Conservation (phyloP, 2,797 vertebrate species). For the Ctenosaura bakeri region DNA sequence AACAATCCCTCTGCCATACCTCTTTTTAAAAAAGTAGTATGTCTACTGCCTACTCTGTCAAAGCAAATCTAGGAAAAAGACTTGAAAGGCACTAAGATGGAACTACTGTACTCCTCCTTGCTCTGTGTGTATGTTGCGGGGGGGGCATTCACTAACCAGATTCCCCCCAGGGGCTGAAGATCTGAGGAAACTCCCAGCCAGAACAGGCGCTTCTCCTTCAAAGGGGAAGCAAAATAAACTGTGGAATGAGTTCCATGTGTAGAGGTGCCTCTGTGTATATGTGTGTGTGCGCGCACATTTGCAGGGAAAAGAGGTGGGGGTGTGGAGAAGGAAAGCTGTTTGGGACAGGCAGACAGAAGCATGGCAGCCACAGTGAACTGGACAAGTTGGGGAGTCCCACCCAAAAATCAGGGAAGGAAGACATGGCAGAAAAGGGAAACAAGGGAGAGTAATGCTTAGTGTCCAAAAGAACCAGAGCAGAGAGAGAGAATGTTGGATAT, state of each 20-base stretch:
- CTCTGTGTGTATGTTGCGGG: not conserved
- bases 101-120: not conserved
- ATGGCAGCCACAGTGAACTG: not conserved
- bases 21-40: not conserved
- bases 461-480: too few species aligned
- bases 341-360: not conserved
- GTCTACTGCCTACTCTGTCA: not conserved
- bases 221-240: slow-evolving; percentile 51
- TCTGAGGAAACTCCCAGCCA: slow-evolving; percentile 38
- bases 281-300: too few species aligned
- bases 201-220: slow-evolving; percentile 43
- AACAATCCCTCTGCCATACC: not conserved
- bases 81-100: not conserved
- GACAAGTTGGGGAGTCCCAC: not conserved
- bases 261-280: not conserved
- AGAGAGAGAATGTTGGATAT: not conserved
- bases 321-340: not conserved
- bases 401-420: not conserved
- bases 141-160: not conserved
- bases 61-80: not conserved
- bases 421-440: not conserved
- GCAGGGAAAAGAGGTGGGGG: not conserved
- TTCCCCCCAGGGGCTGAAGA: slow-evolving; percentile 32
- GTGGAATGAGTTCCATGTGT: slow-evolving; percentile 58
- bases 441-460: not conserved